Evolutionary conservation across 2,888 invertebrate genomes (phyloP).

Genomic region (Chydorus sphaericus): DNA sequence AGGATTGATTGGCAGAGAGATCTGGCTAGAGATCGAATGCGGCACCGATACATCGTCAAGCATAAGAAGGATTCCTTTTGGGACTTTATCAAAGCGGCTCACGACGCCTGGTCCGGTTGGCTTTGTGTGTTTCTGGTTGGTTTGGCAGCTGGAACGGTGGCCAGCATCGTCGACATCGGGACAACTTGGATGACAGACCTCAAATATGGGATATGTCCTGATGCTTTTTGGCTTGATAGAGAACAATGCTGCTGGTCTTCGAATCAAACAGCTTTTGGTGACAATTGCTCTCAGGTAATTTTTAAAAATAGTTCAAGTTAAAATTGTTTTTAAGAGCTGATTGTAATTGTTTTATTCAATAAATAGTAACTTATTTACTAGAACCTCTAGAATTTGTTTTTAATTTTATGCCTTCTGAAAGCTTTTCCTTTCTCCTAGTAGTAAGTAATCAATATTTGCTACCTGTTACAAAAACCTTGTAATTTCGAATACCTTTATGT

Average conservation of each 20-base stretch:
- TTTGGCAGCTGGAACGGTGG: slow-evolving; percentile 78
- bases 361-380: too few species aligned
- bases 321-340: background rate
- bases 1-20: slow-evolving; percentile 98
- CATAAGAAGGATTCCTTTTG: slow-evolving; percentile 72
- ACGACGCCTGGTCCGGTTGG: slow-evolving; percentile 99
- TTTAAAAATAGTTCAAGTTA: background rate
- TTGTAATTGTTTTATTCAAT: background rate
- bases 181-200: slow-evolving; percentile 97
- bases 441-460: background rate
- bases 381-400: too few species aligned
- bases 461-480: background rate
- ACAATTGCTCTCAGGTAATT: slow-evolving; percentile 65
- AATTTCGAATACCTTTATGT: too few species aligned
- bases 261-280: slow-evolving; percentile 79
- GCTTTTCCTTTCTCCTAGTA: too few species aligned
- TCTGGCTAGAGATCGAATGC: slow-evolving; percentile 90
- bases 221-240: slow-evolving; percentile 89
- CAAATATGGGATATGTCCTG: slow-evolving; percentile 91
- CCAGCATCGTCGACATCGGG: slow-evolving; percentile 92
- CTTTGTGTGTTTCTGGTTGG: slow-evolving; percentile 92
- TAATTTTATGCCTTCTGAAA: too few species aligned
- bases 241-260: slow-evolving; percentile 98
- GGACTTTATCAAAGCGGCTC: slow-evolving; percentile 80
- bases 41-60: slow-evolving; percentile 81